phyloP scores from a whole-genome alignment of 2,888 invertebrate species.

The Drosophila bunnanda region DNA sequence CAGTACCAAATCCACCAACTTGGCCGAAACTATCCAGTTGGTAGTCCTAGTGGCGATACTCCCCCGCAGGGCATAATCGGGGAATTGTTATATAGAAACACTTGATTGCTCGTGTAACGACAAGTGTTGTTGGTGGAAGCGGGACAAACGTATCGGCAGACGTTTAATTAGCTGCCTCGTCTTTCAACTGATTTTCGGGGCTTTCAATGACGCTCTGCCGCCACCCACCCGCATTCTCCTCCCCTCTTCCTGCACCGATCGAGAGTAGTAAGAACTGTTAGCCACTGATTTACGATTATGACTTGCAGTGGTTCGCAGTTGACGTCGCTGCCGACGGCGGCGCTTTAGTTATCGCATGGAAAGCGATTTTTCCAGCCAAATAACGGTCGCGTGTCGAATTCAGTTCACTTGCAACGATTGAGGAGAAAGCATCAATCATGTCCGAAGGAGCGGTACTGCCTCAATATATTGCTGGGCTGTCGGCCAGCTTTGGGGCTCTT shows the following conservation, averaged over 20 bases:
- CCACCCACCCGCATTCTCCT: not conserved
- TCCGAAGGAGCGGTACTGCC: slow-evolving; percentile 60
- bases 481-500: slow-evolving; percentile 72
- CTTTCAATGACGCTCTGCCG: slow-evolving; percentile 26
- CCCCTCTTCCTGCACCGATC: slow-evolving; percentile 6
- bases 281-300: slow-evolving; percentile 40
- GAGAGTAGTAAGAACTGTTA: slow-evolving; percentile 9
- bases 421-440: slow-evolving; percentile 48
- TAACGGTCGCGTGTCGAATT: slow-evolving; percentile 26
- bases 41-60: slow-evolving; percentile 10
- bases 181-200: slow-evolving; percentile 80
- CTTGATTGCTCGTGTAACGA: slow-evolving; percentile 39
- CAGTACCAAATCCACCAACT: not conserved
- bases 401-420: slow-evolving; percentile 54
- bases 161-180: slow-evolving; percentile 40
- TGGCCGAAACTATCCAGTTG: not conserved
- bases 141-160: slow-evolving; percentile 13
- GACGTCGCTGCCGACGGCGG: slow-evolving; percentile 22
- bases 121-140: slow-evolving; percentile 14
- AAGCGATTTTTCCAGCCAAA: slow-evolving; percentile 51
- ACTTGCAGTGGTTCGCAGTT: slow-evolving; percentile 22
- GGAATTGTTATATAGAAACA: slow-evolving; percentile 20
- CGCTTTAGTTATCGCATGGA: slow-evolving; percentile 39
- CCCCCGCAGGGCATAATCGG: slow-evolving; percentile 23
- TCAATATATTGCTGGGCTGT: slow-evolving; percentile 69